A percentile compares a stretch with the other conserved stretches of the same genome.
Conservation (phyloP, 1,140 invertebrate species). For the Pogonus chalceus region DNA sequence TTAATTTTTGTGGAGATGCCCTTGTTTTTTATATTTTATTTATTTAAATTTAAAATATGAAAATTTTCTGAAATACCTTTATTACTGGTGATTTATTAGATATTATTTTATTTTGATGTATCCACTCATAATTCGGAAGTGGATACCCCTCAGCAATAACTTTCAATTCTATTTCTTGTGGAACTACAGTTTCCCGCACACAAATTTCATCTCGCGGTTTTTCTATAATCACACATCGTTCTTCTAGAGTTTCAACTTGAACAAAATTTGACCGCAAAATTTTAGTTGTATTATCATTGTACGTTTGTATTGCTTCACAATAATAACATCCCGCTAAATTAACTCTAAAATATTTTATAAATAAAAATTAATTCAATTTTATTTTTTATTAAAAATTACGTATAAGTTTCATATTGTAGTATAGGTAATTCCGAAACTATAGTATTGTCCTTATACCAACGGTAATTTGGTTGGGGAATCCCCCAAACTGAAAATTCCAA, state of each 20-base stretch:
- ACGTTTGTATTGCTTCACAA: neutral
- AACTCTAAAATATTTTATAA: neutral
- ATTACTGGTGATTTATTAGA: neutral
- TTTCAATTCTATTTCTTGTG: neutral
- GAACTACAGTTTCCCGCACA: neutral
- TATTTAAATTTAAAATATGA: no score
- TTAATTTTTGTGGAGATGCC: no score
- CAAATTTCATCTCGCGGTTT: neutral
- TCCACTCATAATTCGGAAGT: neutral
- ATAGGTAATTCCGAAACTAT: neutral
- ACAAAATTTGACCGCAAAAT: neutral
- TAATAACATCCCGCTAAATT: neutral
- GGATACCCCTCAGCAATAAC: neutral
- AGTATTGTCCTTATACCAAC: conserved; percentile 6
- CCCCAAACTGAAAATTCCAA: conserved; percentile 7
- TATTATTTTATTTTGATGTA: neutral
- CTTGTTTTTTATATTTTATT: no score
- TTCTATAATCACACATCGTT: neutral
- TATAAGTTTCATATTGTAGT: neutral
- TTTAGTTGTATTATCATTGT: neutral
- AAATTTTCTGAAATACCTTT: no score
- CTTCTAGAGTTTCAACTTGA: neutral
- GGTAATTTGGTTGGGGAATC: conserved; percentile 1
- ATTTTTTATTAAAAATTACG: neutral
- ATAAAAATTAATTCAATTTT: neutral